Evolutionary conservation across 2,797 vertebrate genomes (phyloP).

Genomic region (Peromyscus aztecus): DNA sequence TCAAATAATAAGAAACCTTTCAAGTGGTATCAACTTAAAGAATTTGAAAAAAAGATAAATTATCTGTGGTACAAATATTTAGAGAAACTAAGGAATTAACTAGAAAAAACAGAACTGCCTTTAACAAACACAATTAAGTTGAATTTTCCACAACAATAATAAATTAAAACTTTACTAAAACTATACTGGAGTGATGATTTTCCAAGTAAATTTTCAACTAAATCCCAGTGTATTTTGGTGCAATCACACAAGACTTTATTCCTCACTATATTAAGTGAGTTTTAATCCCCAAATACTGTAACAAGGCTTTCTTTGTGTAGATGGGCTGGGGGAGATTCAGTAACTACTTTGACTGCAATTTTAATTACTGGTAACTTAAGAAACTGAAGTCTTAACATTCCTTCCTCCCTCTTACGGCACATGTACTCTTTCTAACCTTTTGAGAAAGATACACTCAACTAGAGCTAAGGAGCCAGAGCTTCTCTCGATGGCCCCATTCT

Average conservation of each 20-base stretch:
- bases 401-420: conserved; percentile 79
- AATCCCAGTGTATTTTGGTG: conserved; percentile 58
- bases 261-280: conserved; percentile 68
- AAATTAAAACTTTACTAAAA: conserved; percentile 71
- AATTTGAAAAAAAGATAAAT: conserved; percentile 57
- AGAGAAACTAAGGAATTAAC: conserved; percentile 50
- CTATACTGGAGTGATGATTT: conserved; percentile 53
- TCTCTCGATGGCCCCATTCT: conserved; percentile 63
- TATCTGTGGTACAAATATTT: conserved; percentile 37
- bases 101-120: conserved; percentile 14
- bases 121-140: conserved; percentile 31
- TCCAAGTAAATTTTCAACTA: conserved; percentile 71
- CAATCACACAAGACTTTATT: conserved; percentile 58
- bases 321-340: not conserved
- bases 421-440: conserved; percentile 76
- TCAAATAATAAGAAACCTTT: conserved; percentile 39
- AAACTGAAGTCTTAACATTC: conserved; percentile 85
- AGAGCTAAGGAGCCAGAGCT: conserved; percentile 67
- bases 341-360: conserved; percentile 81
- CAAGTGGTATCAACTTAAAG: not conserved
- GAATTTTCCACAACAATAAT: conserved; percentile 50
- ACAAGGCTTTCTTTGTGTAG: conserved; percentile 78
- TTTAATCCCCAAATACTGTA: conserved; percentile 78
- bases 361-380: conserved; percentile 84
- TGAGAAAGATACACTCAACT: conserved; percentile 71